Evolutionary conservation across 2,888 invertebrate species (phyloP), one percentile per base, ranked within the genome.

Genomic region (Tetragonisca angustula): DNA sequence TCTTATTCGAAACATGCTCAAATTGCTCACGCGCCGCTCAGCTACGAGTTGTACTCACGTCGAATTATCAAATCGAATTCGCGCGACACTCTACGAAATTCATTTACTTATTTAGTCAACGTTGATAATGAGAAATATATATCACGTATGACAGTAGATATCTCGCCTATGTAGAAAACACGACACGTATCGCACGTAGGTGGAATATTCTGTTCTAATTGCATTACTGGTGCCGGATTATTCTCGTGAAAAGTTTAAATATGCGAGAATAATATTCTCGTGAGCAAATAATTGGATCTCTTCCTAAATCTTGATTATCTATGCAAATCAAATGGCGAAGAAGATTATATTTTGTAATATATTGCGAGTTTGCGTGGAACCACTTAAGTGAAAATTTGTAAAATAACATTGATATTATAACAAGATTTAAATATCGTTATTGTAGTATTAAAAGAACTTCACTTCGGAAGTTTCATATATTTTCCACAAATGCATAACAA

Each of bases 141-240:
- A n/a, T 13, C 21, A 11, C 32, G 2, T 36, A 4, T 65, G 50
- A 9, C 21, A 32, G 50, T 50, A 36, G 21, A 49, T 67, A 64
- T 11, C 0, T 11, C 0, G 27, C 50, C 49, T 27, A 6, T n/a
- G 61, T 71, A 56, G 54, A 82, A 56, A 74, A 24, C 52, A 21
- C n/a, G 21, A 73, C 76, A 73, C 81, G 76, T 76, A 49, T 27
- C 19, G n/a, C 4, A 24, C 59, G 82, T 77, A 50, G 74, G 73
- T 13, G 65, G 69, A 74, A 49, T 82, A 70, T 70, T 71, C 54
- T 71, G 70, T 69, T 52, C 79, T 76, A 76, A 84, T 83, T 74
- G 32, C 78, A 65, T 82, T 78, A 54, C 27, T 49, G 59, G 36
- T 52, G 21, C 15, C n/a, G 15, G 13, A 5, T 15, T 15, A n/a